Base-by-base conservation (phyloP, 2,888 invertebrate species). In the Seladonia tumulorum region DNA sequence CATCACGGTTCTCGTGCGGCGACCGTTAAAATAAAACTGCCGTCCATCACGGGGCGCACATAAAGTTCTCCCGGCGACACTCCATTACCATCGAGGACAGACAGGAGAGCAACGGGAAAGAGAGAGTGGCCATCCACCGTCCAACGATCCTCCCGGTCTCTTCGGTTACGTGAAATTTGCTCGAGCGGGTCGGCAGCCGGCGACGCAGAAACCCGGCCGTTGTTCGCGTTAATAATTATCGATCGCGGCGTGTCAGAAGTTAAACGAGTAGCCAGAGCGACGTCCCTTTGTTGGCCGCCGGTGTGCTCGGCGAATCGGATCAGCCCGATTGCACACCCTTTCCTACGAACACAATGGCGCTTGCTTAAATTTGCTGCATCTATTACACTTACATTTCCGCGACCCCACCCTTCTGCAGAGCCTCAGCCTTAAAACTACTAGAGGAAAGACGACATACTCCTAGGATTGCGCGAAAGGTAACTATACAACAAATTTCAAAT, bases 161-260 rank as follows among this genome's bases (percentile, higher is more conserved):
- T 71, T 71, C 75, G 70, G 63, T 82, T 80, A 82, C 16, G 42
- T n/a, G 16, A 57, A 71, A 49, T 83, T 83, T 49, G 71, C 66
- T 79, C 29, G 57, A 79, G 35, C 79, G 73, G 29, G 72, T 60
- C 25, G n/a, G 57, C 39, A 42, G 66, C 22, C 73, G 42, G 63
- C 60, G 80, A 45, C 77, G 71, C 35, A 39, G 76, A 45, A 77
- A 74, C 70, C 16, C 14, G 80, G 16, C 71, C 63, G 81, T 86
- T 81, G 86, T 85, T 75, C 80, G 22, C 76, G 85, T 85, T 85
- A 86, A 81, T 86, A 86, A 85, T 86, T 79, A 86, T 86, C 86
- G 86, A 84, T 78, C 80, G 47, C 2, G 22, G 66, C 57, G 66
- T 76, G 86, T 85, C 77, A 85, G 78, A 72, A 79, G 82, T 86